These are phyloP conservation scores for Hydrophis major DNA, from an alignment of 2,797 vertebrate genomes.

Conservation along the genomic window DNA sequence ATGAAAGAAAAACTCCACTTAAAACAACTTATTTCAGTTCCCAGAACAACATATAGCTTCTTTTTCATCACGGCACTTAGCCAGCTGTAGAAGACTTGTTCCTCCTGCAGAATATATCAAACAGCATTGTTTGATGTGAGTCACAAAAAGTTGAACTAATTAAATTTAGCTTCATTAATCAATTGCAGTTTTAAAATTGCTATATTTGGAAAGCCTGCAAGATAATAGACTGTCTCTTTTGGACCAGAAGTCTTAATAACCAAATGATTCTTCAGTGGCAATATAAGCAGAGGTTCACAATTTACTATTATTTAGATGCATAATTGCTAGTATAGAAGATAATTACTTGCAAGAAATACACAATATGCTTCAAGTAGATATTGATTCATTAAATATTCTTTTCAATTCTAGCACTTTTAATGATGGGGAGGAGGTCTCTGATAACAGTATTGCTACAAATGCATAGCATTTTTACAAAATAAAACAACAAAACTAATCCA, in stretches of 20 bases:
- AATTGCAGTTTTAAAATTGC: conserved; percentile 69
- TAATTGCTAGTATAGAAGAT: conserved; percentile 45
- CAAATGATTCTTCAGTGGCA: conserved; percentile 53
- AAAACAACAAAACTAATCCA: conserved; percentile 16
- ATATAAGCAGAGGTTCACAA: conserved; percentile 43
- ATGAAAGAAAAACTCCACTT: conserved; percentile 76
- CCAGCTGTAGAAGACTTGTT: conserved; percentile 67
- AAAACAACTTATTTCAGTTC: conserved; percentile 77
- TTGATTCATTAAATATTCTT: conserved; percentile 14
- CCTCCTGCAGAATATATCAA: conserved; percentile 68
- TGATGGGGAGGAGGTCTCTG: neutral
- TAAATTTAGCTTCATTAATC: conserved; percentile 76
- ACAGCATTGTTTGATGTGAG: conserved; percentile 68
- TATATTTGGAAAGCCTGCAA: conserved; percentile 62
- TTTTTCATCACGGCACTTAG: conserved; percentile 73
- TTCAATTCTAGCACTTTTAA: conserved; percentile 30
- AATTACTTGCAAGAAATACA: neutral
- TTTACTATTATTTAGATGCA: conserved; percentile 38
- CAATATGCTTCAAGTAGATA: neutral
- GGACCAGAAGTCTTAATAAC: conserved; percentile 45
- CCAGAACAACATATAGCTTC: conserved; percentile 69
- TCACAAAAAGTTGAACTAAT: conserved; percentile 67
- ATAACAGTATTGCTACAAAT: conserved; percentile 13
- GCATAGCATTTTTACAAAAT: conserved; percentile 26
- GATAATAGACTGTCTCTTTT: conserved; percentile 64